These are phyloP conservation scores for Hydrolagus colliei DNA, from an alignment of 2,797 vertebrate species.

Conservation along the genomic window DNA sequence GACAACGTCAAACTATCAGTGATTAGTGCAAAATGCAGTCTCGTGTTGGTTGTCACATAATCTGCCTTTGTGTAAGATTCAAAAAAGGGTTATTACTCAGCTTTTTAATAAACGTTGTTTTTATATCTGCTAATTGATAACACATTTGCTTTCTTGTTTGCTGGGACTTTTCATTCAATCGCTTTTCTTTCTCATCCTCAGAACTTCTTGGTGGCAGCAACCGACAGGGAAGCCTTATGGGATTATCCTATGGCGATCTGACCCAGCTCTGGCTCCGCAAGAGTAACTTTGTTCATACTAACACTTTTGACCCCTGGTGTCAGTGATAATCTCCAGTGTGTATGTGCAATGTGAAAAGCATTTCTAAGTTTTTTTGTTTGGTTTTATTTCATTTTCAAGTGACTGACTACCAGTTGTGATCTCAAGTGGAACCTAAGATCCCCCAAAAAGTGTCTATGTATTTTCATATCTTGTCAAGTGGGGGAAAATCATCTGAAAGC, in stretches of 20 bases:
- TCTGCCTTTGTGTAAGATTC: constrained; percentile 60
- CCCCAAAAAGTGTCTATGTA: background rate
- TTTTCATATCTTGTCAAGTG: background rate
- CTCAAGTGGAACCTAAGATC: background rate
- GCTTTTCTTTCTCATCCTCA: constrained; percentile 80
- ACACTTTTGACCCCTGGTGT: constrained; percentile 59
- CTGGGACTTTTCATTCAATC: constrained; percentile 75
- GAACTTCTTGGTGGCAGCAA: constrained; percentile 79
- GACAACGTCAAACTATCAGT: constrained; percentile 52
- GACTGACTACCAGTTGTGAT: background rate
- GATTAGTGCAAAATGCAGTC: constrained; percentile 48
- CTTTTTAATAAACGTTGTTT: constrained; percentile 95
- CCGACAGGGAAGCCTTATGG: constrained; percentile 64
- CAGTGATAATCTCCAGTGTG: constrained; percentile 62
- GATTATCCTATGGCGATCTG: constrained; percentile 76
- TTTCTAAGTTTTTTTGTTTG: background rate
- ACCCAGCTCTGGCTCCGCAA: constrained; percentile 72
- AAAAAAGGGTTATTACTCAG: constrained; percentile 61
- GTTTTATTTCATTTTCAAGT: constrained; percentile 21
- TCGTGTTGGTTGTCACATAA: constrained; percentile 54
- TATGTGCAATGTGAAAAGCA: constrained; percentile 41
- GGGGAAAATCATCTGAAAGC: background rate
- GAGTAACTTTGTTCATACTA: constrained; percentile 74
- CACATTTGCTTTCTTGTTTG: constrained; percentile 78
- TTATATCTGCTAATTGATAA: constrained; percentile 88